phyloP scores from a whole-genome alignment of 2,113 vertebrate genomes.

The Cyanoramphus novaezelandiae region DNA sequence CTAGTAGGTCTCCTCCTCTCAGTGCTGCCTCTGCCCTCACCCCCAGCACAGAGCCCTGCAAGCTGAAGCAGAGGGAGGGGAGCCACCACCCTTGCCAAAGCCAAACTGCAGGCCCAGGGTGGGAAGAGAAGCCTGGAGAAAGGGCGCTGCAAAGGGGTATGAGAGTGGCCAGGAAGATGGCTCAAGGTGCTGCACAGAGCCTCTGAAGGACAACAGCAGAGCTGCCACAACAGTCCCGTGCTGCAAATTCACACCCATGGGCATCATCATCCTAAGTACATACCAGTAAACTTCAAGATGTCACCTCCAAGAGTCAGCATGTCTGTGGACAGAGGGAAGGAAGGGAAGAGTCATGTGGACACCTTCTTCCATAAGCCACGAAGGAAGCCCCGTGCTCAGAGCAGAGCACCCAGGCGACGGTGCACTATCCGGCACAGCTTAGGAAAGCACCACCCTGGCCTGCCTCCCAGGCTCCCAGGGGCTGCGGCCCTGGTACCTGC shows the following conservation, averaged over 20 bases:
- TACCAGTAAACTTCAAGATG: neutral
- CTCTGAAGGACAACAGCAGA: neutral
- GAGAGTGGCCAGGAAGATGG: neutral
- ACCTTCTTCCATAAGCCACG: neutral
- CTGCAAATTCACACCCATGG: neutral
- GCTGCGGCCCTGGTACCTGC: neutral
- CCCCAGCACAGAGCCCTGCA: neutral
- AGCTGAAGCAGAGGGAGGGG: neutral
- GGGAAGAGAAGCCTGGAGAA: neutral
- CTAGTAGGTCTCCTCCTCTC: neutral
- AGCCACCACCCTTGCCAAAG: neutral
- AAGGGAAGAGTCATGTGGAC: neutral
- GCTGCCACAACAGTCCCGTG: neutral
- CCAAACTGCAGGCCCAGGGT: neutral
- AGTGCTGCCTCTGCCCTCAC: neutral
- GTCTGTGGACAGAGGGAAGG: neutral
- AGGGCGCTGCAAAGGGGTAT: neutral
- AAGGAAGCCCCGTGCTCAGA: neutral
- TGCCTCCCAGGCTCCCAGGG: neutral
- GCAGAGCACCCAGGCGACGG: neutral
- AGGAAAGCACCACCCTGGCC: neutral
- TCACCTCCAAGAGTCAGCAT: neutral
- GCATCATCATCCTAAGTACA: neutral
- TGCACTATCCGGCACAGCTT: neutral
- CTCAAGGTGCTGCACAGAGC: neutral